These are phyloP conservation scores for Choreutis nemorana DNA, from an alignment of 2,888 invertebrate genomes.

Conservation along the genomic window DNA sequence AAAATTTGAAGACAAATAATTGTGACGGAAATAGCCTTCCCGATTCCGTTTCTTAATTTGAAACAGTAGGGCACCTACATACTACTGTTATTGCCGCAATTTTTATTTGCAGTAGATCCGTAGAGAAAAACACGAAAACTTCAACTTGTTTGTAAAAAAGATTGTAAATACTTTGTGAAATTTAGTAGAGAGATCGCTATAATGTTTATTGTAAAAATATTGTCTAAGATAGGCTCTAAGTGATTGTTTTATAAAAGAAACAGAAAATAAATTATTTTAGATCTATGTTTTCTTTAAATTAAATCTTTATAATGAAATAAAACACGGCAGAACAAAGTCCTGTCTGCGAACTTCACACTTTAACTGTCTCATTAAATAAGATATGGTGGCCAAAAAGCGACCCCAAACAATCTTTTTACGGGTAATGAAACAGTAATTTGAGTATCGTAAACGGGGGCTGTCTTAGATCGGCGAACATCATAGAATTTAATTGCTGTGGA, in stretches of 20 bases:
- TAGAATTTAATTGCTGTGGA: slow-evolving; percentile 58
- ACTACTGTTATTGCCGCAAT: too few species aligned
- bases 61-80: too few species aligned
- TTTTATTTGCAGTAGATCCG: too few species aligned
- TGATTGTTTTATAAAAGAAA: slow-evolving; percentile 60
- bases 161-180: slow-evolving; percentile 28
- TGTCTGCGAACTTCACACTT: too few species aligned
- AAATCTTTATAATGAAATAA: too few species aligned
- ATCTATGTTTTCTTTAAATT: slow-evolving; percentile 30
- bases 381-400: too few species aligned
- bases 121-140: background rate
- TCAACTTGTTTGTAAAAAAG: slow-evolving; percentile 4
- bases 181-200: slow-evolving; percentile 43
- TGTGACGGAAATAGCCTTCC: too few species aligned
- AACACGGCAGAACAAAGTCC: too few species aligned
- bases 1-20: too few species aligned
- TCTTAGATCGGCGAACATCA: slow-evolving; percentile 57
- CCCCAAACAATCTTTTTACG: slow-evolving; percentile 45
- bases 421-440: slow-evolving; percentile 52
- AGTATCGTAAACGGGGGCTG: slow-evolving; percentile 56
- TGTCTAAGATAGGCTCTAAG: slow-evolving; percentile 37
- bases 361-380: too few species aligned
- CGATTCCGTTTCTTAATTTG: too few species aligned
- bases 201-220: slow-evolving; percentile 49
- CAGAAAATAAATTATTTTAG: slow-evolving; percentile 63